phyloP scores from a whole-genome alignment of 1,140 invertebrate species.

The Anastrepha ludens region DNA sequence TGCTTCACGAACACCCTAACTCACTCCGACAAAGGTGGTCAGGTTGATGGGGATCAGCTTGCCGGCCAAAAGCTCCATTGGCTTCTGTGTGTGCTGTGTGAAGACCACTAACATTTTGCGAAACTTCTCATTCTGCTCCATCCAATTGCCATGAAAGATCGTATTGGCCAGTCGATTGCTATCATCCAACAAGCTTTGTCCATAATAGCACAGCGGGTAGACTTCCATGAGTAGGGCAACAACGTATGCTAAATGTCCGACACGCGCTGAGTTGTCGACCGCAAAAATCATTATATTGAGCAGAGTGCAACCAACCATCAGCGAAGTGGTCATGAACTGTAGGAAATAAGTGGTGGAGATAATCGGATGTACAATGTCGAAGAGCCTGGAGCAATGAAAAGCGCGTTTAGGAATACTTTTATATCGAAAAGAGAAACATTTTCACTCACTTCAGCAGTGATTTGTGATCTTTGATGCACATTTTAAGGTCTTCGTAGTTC shows the following conservation, averaged over 20 bases:
- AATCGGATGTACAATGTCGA: constrained; percentile 57
- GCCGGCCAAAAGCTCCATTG: constrained; percentile 60
- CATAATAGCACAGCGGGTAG: constrained; percentile 62
- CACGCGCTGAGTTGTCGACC: constrained; percentile 57
- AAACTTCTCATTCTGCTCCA: constrained; percentile 59
- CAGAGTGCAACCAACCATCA: constrained; percentile 62
- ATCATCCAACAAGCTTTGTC: constrained; percentile 59
- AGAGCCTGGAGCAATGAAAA: neutral
- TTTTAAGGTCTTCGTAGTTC: constrained; percentile 59
- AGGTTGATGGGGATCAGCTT: constrained; percentile 63
- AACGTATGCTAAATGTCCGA: constrained; percentile 59
- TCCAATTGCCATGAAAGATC: constrained; percentile 62
- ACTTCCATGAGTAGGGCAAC: constrained; percentile 61
- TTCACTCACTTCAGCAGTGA: constrained; percentile 58
- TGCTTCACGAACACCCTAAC: neutral
- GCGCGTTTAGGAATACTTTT: neutral
- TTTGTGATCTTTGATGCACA: constrained; percentile 62
- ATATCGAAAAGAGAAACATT: neutral
- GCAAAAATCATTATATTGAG: constrained; percentile 65
- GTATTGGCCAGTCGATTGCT: constrained; percentile 59
- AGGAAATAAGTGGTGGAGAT: constrained; percentile 62
- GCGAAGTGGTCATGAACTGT: constrained; percentile 63
- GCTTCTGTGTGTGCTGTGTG: constrained; percentile 61
- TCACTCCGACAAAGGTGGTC: constrained; percentile 62
- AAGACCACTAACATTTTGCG: constrained; percentile 61